A percentile compares a stretch with the other conserved stretches of the same genome.
Conservation (phyloP, 2,888 invertebrate species). For the Encarsia formosa region DNA sequence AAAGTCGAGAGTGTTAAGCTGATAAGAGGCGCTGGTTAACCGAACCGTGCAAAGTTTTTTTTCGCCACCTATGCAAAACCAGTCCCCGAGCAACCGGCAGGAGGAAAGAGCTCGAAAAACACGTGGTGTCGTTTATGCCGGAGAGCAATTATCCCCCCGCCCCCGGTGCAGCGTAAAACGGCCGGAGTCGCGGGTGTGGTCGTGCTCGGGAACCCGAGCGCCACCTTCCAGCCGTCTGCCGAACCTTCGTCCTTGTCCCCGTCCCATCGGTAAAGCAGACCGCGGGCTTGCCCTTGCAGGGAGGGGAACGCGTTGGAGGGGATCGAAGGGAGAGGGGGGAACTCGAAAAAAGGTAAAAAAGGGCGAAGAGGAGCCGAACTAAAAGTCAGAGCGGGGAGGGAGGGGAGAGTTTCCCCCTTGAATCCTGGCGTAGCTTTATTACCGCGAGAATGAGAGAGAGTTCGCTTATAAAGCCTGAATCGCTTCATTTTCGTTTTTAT, state of each 20-base stretch:
- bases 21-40: conserved; percentile 34
- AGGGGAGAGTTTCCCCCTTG: background rate
- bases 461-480: conserved; percentile 39
- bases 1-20: too few relatives aligned
- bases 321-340: conserved; percentile 22
- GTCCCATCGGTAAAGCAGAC: conserved; percentile 37
- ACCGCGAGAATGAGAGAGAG: conserved; percentile 7
- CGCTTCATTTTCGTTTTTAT: conserved; percentile 38
- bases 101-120: conserved; percentile 27
- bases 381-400: conserved; percentile 29
- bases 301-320: conserved; percentile 8
- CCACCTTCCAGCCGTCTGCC: conserved; percentile 35
- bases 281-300: conserved; percentile 16
- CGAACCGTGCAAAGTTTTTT: conserved; percentile 22
- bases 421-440: too few relatives aligned
- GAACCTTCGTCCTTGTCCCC: conserved; percentile 12
- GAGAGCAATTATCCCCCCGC: background rate
- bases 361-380: conserved; percentile 31
- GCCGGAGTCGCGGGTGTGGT: conserved; percentile 46
- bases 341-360: conserved; percentile 8
- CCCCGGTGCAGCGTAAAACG: conserved; percentile 28
- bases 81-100: conserved; percentile 32
- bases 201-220: conserved; percentile 34
- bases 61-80: conserved; percentile 34
- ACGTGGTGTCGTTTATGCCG: background rate